Conservation (phyloP, 2,113 vertebrate species). For the Tapirus terrestris region DNA sequence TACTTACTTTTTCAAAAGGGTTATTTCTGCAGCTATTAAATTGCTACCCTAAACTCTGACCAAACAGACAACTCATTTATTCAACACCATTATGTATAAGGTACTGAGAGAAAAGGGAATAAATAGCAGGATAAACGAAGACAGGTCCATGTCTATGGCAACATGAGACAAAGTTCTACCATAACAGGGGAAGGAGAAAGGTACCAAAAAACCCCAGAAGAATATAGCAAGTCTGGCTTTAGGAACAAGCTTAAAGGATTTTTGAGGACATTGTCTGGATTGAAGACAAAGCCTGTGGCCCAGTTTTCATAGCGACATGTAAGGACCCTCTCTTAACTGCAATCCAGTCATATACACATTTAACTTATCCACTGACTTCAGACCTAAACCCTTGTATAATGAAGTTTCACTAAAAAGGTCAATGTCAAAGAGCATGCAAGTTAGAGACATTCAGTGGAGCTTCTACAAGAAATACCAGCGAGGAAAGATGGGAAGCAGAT, state of each 20-base stretch:
- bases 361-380: background rate
- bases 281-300: background rate
- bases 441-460: background rate
- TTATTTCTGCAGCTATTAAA: constrained; percentile 21
- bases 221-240: background rate
- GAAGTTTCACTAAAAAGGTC: background rate
- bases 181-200: background rate
- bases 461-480: background rate
- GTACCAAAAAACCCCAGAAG: background rate
- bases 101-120: background rate
- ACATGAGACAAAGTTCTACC: background rate
- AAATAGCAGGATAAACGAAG: background rate
- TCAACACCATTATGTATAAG: background rate
- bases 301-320: background rate
- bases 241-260: background rate
- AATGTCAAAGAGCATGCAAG: background rate
- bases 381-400: background rate
- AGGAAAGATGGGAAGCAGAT: background rate
- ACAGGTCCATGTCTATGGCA: background rate
- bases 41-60: background rate
- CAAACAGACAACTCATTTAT: constrained; percentile 21
- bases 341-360: background rate
- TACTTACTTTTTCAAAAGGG: background rate
- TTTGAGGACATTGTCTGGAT: background rate
- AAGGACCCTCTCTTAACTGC: background rate